phyloP scores from a whole-genome alignment of 1,140 invertebrate genomes.

The Prorops nasuta region DNA sequence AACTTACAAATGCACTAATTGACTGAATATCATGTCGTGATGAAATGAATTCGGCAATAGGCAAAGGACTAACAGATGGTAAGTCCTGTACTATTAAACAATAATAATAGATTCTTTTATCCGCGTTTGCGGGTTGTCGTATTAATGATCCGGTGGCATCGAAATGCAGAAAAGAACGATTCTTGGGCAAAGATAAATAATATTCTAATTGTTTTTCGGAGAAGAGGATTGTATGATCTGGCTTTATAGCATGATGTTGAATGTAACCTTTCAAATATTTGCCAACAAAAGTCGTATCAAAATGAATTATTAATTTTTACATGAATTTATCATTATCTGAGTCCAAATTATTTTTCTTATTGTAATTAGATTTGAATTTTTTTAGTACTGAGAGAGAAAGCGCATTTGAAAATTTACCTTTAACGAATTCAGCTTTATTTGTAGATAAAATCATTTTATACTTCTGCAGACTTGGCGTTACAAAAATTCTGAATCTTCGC shows the following conservation, averaged over 20 bases:
- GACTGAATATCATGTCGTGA: not conserved
- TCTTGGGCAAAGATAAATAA: not conserved
- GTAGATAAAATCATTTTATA: not conserved
- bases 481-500: not conserved
- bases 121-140: not conserved
- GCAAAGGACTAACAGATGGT: not conserved
- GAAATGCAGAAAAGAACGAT: constrained; percentile 1
- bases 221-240: not conserved
- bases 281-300: not conserved
- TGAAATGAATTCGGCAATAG: constrained; percentile 5
- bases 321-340: not conserved
- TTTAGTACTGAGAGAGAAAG: not conserved
- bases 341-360: not conserved
- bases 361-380: not conserved
- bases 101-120: constrained; percentile 4
- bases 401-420: not conserved
- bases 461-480: not conserved
- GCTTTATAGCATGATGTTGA: not conserved
- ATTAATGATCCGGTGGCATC: constrained; percentile 11
- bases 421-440: not conserved
- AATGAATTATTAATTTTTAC: not conserved
- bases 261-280: not conserved
- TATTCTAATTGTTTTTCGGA: constrained; percentile 4
- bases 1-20: not conserved
- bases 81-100: constrained; percentile 1